Base-by-base conservation (phyloP, 37 sponge, comb jelly and placozoan genomes). In the Halichondria panicea region DNA sequence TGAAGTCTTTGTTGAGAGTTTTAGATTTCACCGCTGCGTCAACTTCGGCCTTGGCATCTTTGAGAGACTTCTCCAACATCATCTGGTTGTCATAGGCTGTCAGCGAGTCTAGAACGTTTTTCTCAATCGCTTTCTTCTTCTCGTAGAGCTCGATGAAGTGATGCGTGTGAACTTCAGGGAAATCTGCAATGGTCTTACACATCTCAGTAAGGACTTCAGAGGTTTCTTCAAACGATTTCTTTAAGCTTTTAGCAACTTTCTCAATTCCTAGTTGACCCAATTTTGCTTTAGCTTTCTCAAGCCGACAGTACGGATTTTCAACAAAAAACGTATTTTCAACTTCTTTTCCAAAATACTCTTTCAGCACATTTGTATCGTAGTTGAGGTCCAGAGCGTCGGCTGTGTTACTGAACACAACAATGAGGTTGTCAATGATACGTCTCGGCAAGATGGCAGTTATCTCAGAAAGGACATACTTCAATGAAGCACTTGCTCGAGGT, bases 291-390 rank as follows among this genome's bases (percentile, higher is more conserved):
- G 72, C 68, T 32, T 72, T 82, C 27, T 82, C 82, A 2, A 72
- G n/a, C 21, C 33, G 38, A 59, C 82, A 82, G 74, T 82, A 82
- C 0, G 82, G 82, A 82, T 82, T 82, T 53, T 82, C 82, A 36
- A 82, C 36, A 38, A 25, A 73, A 33, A 73, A 82, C 7, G 46
- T 74, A 32, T 18, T 7, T 18, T 62, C 43, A 36, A 68, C 31
- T 3, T 44, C 43, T 43, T 37, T 18, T 31, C 81, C 72, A 72
- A 82, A 73, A 28, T 53, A 82, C 1, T 62, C 35, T 35, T 62
- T 72, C 18, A 82, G 82, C 35, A 33, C 37, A 0, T n/a, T 43
- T 6, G 66, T 2, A 27, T 82, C 66, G 73, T 74, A 34, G 44
- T 53, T 63, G 28, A 50, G 33, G 5, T 72, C 48, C 28, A 63